Evolutionary conservation across 2,797 vertebrate species (phyloP).

Genomic region (Chiroxiphia lanceolata): DNA sequence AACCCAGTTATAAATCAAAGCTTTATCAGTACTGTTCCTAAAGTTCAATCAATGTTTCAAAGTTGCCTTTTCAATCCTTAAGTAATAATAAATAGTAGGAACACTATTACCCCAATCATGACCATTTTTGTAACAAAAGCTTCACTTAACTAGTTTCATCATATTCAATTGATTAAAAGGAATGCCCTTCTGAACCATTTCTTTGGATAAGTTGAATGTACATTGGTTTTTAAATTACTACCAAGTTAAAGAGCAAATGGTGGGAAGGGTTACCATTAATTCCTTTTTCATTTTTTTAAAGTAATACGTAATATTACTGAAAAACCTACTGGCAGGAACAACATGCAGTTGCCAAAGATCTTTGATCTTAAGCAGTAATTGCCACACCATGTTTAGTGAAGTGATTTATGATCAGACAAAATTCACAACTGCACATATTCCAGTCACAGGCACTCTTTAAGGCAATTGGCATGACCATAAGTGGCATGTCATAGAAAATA

Average conservation of each 20-base stretch:
- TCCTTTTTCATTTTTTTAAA: neutral
- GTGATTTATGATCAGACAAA: conserved; percentile 16
- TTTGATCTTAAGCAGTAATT: conserved; percentile 3
- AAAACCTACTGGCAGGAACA: neutral
- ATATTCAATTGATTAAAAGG: neutral
- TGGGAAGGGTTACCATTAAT: neutral
- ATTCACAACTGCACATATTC: neutral
- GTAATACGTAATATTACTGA: neutral
- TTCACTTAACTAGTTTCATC: neutral
- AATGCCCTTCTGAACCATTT: neutral
- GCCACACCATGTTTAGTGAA: neutral
- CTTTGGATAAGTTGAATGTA: neutral
- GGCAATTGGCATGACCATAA: neutral
- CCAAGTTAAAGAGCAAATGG: neutral
- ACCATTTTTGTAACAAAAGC: neutral
- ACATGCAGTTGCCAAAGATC: neutral
- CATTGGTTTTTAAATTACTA: neutral
- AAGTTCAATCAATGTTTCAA: neutral
- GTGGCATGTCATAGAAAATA: neutral
- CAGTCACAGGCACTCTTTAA: neutral
- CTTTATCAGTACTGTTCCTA: neutral
- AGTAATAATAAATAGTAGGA: neutral
- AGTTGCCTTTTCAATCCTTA: neutral
- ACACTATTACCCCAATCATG: neutral
- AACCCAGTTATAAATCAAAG: neutral